Evolutionary conservation across 2,113 vertebrate species (phyloP), one percentile per base, ranked within the genome.

Genomic region (Ailuropoda melanoleuca): DNA sequence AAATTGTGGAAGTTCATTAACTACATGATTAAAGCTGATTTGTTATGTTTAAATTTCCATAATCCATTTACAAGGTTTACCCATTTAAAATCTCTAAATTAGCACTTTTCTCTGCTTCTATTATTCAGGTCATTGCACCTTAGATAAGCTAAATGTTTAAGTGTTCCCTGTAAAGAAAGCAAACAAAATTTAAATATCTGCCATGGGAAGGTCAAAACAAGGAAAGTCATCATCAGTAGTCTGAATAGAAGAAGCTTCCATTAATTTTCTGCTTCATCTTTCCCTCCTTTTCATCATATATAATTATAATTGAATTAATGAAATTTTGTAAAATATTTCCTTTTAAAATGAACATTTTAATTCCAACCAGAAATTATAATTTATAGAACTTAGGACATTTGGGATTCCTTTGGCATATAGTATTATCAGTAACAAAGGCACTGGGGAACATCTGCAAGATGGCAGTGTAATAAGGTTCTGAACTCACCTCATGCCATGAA

Each of bases 31-130:
- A 98, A 98, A 98, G 96, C 96, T 98, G 98, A 98, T 98, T 98
- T 99, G 98, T 99, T 99, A 98, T 98, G 97, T 98, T 99, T 98
- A 98, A 98, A 98, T 99, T 99, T 98, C 98, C 98, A 98, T 98
- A 99, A 99, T 98, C 97, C 98, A 97, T 98, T 99, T 98, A 98
- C 95, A 98, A 85, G 93, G 18, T 97, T 97, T 97, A 97, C 84
- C 94, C 96, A 98, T 97, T 97, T 97, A 98, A 98, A 99, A 97
- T 98, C 97, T 98, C 98, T 98, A 99, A 99, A 99, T 99, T 98
- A 99, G 96, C 97, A 98, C 87, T 98, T 98, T 99, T 98, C 98
- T 98, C 96, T 98, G 97, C 98, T 98, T 98, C 89, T 97, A 95
- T 98, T 98, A 98, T 98, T 98, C 98, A 99, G 98, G 98, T 97